Percentiles rank a stretch among this genome's conserved stretches.
phyloP scores from a whole-genome alignment of 37 sponge, comb jelly and placozoan species.

The Agelas oroides region DNA sequence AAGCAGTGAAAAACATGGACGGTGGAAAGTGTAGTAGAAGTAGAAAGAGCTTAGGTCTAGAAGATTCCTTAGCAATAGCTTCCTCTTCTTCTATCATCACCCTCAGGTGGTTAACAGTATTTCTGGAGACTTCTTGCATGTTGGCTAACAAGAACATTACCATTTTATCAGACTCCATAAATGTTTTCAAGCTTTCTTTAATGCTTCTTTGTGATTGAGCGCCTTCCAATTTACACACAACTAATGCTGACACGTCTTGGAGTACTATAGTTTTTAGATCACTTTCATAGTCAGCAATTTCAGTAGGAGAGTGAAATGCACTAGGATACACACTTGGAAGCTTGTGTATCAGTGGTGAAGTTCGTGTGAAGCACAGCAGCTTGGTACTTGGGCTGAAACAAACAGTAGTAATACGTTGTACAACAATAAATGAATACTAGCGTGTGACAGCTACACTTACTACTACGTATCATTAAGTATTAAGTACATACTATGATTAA shows the following conservation, averaged over 20 bases:
- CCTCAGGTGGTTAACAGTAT: constrained; percentile 59
- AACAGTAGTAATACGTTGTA: no score
- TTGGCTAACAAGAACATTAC: constrained; percentile 7
- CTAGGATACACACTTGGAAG: constrained; percentile 42
- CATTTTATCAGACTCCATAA: neutral
- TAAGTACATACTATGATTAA: no score
- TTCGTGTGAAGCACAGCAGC: constrained; percentile 70
- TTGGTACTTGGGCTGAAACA: constrained; percentile 15
- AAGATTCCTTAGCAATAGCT: neutral
- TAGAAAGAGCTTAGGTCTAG: constrained; percentile 35
- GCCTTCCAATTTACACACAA: constrained; percentile 32
- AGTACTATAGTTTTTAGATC: neutral
- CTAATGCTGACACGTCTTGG: neutral
- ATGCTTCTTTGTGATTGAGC: constrained; percentile 23
- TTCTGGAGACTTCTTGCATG: constrained; percentile 17
- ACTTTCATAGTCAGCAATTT: no score
- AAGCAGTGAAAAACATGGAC: constrained; percentile 52
- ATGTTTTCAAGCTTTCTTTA: neutral
- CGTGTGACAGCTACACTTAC: no score
- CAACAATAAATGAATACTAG: no score
- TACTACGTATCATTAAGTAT: no score
- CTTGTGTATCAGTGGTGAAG: constrained; percentile 55
- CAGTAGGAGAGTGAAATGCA: neutral
- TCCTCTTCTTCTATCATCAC: constrained; percentile 73
- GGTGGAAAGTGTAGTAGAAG: constrained; percentile 77